Base-by-base conservation (phyloP, 2,888 invertebrate species). In the Arenicola marina region DNA sequence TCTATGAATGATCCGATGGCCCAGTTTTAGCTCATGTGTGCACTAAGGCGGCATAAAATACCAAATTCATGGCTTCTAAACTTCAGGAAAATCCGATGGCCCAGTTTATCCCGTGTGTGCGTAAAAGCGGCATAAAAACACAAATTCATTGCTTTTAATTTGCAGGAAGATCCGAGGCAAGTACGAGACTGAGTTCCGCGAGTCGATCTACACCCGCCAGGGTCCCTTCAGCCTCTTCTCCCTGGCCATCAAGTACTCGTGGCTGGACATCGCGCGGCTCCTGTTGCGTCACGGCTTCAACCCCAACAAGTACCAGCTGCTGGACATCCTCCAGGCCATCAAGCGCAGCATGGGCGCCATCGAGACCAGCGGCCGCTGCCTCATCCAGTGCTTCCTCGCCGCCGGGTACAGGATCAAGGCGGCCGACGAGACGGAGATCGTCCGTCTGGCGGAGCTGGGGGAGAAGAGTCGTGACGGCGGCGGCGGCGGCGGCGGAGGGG, bases 221-320 rank as follows among this genome's bases (percentile, higher is more conserved):
- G 63, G 63, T 2, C 60, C 63, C 21, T 56, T 64, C 56, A 56
- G 43, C 26, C 56, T 63, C 2, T 34, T 63, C 34, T 51, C 57
- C 21, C 51, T 63, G 4, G 55, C 63, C 31, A 48, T 60, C 21
- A 63, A 56, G 48, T 63, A 63, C 45, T 34, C 59, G 1, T 56
- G 56, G 55, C 53, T 60, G 31, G 26, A 56, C 33, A 45, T 63
- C 4, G 63, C 60, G 24, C 29, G 29, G 2, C 51, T 63, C 1
- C 56, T 63, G n/a, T 56, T 63, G 15, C 59, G 51, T 48, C 63
- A 63, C 32, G 63, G 63, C 24, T 58, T 51, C 48, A 60, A 55
- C 33, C 56, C 63, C 1, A 63, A 59, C 51, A 59, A 60, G 51
- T 63, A 63, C 56, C 38, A 51, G 31, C 24, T 62, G 45, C 34